Evolutionary conservation across 2,888 invertebrate genomes (phyloP).

Genomic region (Alentia gelatinosa): DNA sequence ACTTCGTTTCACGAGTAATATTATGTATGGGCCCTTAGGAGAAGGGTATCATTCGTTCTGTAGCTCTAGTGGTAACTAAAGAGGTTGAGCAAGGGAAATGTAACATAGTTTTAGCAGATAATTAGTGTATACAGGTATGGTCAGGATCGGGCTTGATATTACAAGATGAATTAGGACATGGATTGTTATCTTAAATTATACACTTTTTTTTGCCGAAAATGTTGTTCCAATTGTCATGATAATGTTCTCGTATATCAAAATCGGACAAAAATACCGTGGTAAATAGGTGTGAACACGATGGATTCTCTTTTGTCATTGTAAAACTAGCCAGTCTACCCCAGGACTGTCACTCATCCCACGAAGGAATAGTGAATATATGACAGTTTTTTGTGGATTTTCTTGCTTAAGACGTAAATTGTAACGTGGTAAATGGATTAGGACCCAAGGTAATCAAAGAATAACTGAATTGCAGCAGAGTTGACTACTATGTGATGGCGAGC

Average conservation of each 20-base stretch:
- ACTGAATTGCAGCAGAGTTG: constrained; percentile 48
- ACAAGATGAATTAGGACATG: constrained; percentile 39
- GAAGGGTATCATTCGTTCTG: not conserved
- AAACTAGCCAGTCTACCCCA: constrained; percentile 2
- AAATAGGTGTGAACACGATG: constrained; percentile 26
- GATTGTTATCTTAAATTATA: constrained; percentile 35
- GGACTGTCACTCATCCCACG: constrained; percentile 5
- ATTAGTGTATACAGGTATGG: constrained; percentile 20
- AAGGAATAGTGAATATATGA: not conserved
- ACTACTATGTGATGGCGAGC: constrained; percentile 47
- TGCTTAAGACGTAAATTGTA: constrained; percentile 42
- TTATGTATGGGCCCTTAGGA: not conserved
- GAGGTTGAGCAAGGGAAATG: not conserved
- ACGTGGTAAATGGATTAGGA: constrained; percentile 25
- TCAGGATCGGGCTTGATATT: constrained; percentile 30
- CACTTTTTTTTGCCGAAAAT: constrained; percentile 1
- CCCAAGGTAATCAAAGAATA: constrained; percentile 50
- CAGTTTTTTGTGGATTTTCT: constrained; percentile 35
- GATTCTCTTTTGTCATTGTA: constrained; percentile 33
- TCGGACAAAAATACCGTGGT: not conserved
- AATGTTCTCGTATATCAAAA: constrained; percentile 49
- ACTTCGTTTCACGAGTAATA: constrained; percentile 39
- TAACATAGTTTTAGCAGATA: constrained; percentile 20
- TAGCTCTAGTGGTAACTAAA: constrained; percentile 18
- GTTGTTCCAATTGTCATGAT: constrained; percentile 29